These are phyloP conservation scores for Melikaiella ostensackeni DNA, from an alignment of 2,888 invertebrate species.

Conservation along the genomic window DNA sequence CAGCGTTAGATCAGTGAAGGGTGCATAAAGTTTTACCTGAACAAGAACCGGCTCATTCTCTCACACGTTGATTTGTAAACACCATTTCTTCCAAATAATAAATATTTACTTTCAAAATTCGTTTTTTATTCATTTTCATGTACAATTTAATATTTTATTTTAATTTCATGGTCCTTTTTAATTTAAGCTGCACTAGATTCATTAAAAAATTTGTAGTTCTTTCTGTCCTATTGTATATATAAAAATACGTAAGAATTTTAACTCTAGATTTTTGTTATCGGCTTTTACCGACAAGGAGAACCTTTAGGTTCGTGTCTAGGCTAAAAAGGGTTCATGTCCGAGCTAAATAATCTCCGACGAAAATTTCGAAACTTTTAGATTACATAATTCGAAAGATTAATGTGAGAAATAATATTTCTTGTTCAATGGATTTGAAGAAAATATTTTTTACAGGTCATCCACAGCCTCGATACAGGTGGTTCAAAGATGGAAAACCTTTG, in stretches of 20 bases:
- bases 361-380: too few species aligned
- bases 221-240: background rate
- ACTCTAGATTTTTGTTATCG: background rate
- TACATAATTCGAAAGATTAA: too few species aligned
- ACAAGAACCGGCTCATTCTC: slow-evolving; percentile 25
- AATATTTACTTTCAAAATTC: background rate
- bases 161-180: background rate
- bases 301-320: background rate
- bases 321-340: background rate
- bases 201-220: background rate
- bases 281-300: background rate
- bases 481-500: slow-evolving; percentile 90
- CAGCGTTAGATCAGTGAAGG: slow-evolving; percentile 64
- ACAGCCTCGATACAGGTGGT: slow-evolving; percentile 95
- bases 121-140: background rate
- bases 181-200: background rate
- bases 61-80: slow-evolving; percentile 9
- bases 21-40: slow-evolving; percentile 49
- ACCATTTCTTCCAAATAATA: background rate
- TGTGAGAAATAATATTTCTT: too few species aligned
- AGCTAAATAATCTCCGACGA: too few species aligned
- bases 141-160: background rate
- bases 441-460: slow-evolving; percentile 85
- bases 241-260: background rate
- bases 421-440: too few species aligned